Base-by-base conservation (phyloP, 2,888 invertebrate species). In the Taenaris catops region DNA sequence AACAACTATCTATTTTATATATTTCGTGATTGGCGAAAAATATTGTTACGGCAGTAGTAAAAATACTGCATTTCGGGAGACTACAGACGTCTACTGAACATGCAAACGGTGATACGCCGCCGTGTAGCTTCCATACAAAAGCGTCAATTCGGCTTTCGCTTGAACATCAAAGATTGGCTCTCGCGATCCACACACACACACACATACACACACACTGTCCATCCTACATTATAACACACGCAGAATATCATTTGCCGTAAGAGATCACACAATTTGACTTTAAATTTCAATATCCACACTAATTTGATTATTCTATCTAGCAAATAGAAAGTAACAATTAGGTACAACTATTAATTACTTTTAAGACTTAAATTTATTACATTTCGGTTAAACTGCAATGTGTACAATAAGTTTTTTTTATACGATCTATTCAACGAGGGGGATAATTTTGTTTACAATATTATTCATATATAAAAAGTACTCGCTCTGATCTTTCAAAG, bases 271-370 rank as follows among this genome's bases (percentile, higher is more conserved):
- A 61, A 63, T 63, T 67, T 63, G 62, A 68, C 71, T 70, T 69
- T 48, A 47, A 64, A 60, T 46, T 68, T 66, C 58, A 64, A 70
- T 79, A 80, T 65, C 69, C 73, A 72, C 76, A 79, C 81, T 84
- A 84, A 83, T 84, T 84, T 80, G 71, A 80, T 83, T 83, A 83
- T 80, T 81, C 84, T 84, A 84, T 84, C 83, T 84, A 84, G 83
- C 79, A 80, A 81, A 79, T 81, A 84, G 79, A 84, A 83, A 78
- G 72, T 83, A 84, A 84, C 81, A 84, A 80, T 80, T 81, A 83
- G 79, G 81, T 81, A 81, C 72, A 73, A 68, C 72, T 74, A 73
- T 73, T 74, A 72, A 70, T 70, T 73, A 50, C 60, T 72, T 38
- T 63, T 61, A 63, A 65, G 63, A 69, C 61, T 64, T 72, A 61